A percentile compares a stretch with the other conserved stretches of the same genome.
Evolutionary conservation across 2,113 vertebrate genomes (phyloP).

Genomic region (Petromus typicus): DNA sequence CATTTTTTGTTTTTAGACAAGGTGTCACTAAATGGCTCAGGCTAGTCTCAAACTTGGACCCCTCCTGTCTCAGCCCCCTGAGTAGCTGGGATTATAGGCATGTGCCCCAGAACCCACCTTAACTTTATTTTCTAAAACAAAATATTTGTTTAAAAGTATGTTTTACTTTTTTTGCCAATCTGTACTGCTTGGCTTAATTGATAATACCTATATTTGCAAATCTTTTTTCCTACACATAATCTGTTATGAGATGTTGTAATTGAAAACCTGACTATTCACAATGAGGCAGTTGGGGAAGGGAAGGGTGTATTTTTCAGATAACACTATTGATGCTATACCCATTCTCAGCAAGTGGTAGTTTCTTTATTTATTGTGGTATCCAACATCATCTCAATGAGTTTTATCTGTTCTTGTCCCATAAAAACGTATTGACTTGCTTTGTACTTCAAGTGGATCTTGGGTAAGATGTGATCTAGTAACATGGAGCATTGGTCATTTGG

Average conservation of each 20-base stretch:
- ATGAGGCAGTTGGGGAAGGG: not conserved
- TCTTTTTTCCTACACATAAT: not conserved
- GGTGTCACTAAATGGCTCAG: not conserved
- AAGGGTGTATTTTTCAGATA: not conserved
- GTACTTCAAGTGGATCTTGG: not conserved
- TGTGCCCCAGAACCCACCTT: not conserved
- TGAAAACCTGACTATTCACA: not conserved
- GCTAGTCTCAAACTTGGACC: not conserved
- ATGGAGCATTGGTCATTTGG: not conserved
- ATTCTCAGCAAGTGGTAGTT: not conserved
- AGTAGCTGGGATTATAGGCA: not conserved
- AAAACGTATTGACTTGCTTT: not conserved
- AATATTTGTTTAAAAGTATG: not conserved
- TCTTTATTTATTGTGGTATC: not conserved
- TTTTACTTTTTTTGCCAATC: not conserved
- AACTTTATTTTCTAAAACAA: slow-evolving; percentile 21
- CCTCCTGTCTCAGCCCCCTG: not conserved
- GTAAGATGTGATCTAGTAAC: not conserved
- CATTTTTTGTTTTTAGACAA: not conserved
- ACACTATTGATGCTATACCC: not conserved
- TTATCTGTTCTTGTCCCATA: not conserved
- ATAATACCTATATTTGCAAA: not conserved
- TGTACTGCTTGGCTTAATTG: not conserved
- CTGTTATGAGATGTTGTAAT: not conserved
- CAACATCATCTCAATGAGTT: not conserved